Evolutionary conservation across 2,113 vertebrate species (phyloP).

Genomic region (Cyanoramphus novaezelandiae): DNA sequence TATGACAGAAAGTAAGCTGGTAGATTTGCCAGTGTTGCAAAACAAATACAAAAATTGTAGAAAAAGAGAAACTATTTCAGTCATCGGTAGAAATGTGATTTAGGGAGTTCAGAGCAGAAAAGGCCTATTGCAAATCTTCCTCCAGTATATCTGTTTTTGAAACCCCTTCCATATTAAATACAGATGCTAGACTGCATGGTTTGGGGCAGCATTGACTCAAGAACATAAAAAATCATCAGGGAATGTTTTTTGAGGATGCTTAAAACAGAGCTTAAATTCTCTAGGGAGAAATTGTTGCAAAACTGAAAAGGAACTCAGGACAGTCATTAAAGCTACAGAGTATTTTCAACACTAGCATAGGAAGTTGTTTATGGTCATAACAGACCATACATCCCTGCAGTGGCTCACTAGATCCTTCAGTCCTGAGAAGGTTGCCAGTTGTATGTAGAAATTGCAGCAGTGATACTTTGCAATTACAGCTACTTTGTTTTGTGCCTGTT

Average conservation of each 20-base stretch:
- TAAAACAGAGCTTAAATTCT: not conserved
- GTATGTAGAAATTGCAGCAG: not conserved
- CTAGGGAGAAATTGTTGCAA: not conserved
- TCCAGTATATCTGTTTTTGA: not conserved
- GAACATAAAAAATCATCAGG: not conserved
- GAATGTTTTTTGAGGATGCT: not conserved
- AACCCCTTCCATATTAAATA: not conserved
- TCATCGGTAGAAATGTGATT: not conserved
- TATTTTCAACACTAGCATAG: not conserved
- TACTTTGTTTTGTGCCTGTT: not conserved
- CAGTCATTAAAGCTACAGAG: not conserved
- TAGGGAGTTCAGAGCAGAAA: slow-evolving; percentile 1
- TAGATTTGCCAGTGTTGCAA: not conserved
- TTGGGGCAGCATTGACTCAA: not conserved
- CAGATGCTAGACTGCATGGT: not conserved
- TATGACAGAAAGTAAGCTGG: not conserved
- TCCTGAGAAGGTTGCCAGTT: not conserved
- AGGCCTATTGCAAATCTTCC: not conserved
- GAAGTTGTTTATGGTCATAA: not conserved
- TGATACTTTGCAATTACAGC: not conserved
- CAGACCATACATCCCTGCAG: not conserved
- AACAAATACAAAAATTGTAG: not conserved
- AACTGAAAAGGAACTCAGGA: not conserved
- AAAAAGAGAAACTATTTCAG: not conserved
- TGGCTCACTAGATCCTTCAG: not conserved